Base-by-base conservation (phyloP, 2,888 invertebrate genomes). In the Chesias legatella region DNA sequence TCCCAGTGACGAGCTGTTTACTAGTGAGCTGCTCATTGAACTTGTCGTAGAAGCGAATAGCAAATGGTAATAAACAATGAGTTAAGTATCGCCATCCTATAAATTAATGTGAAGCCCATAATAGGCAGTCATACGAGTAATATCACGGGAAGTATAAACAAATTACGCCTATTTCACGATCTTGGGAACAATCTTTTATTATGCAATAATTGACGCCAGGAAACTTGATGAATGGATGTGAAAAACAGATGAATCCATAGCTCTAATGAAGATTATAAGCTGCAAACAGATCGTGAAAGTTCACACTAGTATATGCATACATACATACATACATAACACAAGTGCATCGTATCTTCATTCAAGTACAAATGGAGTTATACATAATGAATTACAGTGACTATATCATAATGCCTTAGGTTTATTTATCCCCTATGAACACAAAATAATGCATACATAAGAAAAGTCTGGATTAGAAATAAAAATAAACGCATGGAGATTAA, bases 111-210 rank as follows among this genome's bases (percentile, higher is more conserved):
- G 62, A 50, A 60, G 55, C 53, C 63, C 65, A 48, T 73, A 73
- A 76, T 71, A 66, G 60, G 67, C 63, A 63, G 58, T 56, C 55
- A 57, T 60, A 51, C 54, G 57, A 67, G 66, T 66, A 66, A 59
- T 56, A 60, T 59, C 63, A 75, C 68, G 76, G 72, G 77, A 78
- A 79, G 63, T 62, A 65, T 62, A 61, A 53, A 36, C 58, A 51
- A 56, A 68, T 62, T 58, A 56, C 58, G 62, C 46, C 48, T 48
- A 53, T 56, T 55, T 58, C 61, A 63, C 59, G 60, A 67, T 74
- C 79, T 75, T 79, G 81, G 69, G 79, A 81, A 80, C 64, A 67
- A 76, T 73, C 65, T 68, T 70, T 65, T 61, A 66, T 68, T 73
- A 75, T 67, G 68, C 59, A 71, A 74, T 78, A 73, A 77, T 73